Conservation (phyloP, 2,888 invertebrate species). For the Drosophila basisetae region DNA sequence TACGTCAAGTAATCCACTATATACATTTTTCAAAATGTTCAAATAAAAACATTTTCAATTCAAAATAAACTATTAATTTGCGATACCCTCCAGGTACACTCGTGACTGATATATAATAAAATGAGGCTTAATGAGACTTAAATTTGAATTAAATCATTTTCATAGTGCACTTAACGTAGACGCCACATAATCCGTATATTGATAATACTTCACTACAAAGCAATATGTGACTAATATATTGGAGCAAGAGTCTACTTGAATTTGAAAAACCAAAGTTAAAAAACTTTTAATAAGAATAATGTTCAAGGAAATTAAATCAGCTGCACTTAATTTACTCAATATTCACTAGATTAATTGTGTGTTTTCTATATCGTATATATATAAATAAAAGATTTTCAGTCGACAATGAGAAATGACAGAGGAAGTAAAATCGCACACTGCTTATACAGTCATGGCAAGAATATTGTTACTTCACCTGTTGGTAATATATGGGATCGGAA, state of each 20-base stretch:
- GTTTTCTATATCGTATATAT: background rate
- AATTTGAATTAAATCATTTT: background rate
- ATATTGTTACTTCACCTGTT: background rate
- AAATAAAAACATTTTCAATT: background rate
- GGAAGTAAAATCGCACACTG: slow-evolving; percentile 1
- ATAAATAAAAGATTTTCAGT: background rate
- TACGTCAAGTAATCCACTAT: background rate
- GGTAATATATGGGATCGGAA: slow-evolving; percentile 11
- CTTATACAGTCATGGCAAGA: slow-evolving; percentile 5
- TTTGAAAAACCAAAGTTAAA: background rate
- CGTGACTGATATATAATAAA: background rate
- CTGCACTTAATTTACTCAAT: background rate
- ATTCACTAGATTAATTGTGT: background rate
- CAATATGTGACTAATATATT: background rate
- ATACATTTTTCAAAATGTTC: background rate
- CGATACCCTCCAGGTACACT: background rate
- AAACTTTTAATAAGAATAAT: background rate
- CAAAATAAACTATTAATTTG: background rate
- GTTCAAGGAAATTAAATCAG: background rate
- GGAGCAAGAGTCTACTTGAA: background rate
- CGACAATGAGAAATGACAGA: background rate
- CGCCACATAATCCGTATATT: background rate
- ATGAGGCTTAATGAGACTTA: background rate
- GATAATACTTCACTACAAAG: background rate
- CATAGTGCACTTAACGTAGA: background rate